Conservation (phyloP, 2,888 invertebrate species). For the Girardia tigrina region DNA sequence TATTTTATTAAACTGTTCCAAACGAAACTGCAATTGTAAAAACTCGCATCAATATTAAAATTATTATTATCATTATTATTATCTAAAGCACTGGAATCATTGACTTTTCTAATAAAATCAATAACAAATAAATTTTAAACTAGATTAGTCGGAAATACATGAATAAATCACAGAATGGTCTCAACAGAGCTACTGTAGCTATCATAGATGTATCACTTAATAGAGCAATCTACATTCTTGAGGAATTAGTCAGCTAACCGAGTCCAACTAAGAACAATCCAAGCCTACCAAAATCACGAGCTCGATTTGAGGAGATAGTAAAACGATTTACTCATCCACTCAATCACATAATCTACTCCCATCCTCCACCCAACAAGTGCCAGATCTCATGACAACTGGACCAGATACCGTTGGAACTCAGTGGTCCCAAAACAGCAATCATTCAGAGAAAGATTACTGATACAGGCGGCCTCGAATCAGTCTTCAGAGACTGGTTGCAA, state of each 20-base stretch:
- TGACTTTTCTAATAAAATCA: background rate
- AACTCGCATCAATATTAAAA: too few relatives aligned
- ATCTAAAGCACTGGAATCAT: background rate
- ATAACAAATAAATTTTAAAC: slow-evolving; percentile 20
- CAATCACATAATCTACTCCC: slow-evolving; percentile 20
- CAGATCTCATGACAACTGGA: slow-evolving; percentile 23
- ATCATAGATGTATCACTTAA: slow-evolving; percentile 23
- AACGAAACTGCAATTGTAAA: too few relatives aligned
- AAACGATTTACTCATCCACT: slow-evolving; percentile 23
- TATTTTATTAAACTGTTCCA: too few relatives aligned
- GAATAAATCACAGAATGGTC: slow-evolving; percentile 18
- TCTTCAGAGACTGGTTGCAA: slow-evolving; percentile 5
- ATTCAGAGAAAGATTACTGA: slow-evolving; percentile 19
- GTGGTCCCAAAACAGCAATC: slow-evolving; percentile 14
- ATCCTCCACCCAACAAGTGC: slow-evolving; percentile 23
- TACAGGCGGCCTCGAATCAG: slow-evolving; percentile 23
- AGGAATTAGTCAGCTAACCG: slow-evolving; percentile 12
- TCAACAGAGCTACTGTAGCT: slow-evolving; percentile 20
- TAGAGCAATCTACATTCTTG: slow-evolving; percentile 17
- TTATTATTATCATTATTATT: too few relatives aligned
- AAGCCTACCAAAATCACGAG: slow-evolving; percentile 18
- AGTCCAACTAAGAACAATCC: slow-evolving; percentile 18
- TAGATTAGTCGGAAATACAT: slow-evolving; percentile 23
- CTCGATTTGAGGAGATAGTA: slow-evolving; percentile 17
- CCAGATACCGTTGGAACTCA: slow-evolving; percentile 20